phyloP scores from a whole-genome alignment of 2,113 vertebrate species.

The Oceanodroma tethys region DNA sequence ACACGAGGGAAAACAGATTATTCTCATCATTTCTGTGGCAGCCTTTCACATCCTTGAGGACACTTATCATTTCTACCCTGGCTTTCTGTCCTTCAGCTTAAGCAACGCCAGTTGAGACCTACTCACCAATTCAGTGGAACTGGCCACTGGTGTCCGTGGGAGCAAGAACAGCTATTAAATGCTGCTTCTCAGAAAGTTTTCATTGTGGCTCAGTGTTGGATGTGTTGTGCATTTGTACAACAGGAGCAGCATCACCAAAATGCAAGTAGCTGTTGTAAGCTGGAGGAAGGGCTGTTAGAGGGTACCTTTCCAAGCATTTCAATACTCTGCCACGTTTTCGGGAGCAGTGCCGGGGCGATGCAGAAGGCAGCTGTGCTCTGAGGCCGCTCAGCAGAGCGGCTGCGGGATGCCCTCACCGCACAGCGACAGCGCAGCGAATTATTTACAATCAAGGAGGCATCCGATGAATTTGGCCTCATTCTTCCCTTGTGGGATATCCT shows the following conservation, averaged over 20 bases:
- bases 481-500: not conserved
- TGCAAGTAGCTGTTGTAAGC: not conserved
- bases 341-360: not conserved
- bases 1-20: not conserved
- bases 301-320: not conserved
- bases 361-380: not conserved
- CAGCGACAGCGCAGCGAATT: not conserved
- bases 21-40: not conserved
- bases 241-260: not conserved
- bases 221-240: not conserved
- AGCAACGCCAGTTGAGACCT: not conserved
- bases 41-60: not conserved
- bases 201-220: fast-evolving
- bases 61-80: not conserved
- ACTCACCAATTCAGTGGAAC: not conserved
- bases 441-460: not conserved
- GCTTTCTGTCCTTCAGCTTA: not conserved
- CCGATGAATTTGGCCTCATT: not conserved
- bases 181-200: not conserved
- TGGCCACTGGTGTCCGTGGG: not conserved
- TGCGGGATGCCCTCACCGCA: not conserved
- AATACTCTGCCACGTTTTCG: not conserved
- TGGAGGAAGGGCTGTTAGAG: not conserved
- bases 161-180: not conserved
- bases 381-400: not conserved